These are phyloP conservation scores for Chloroclystis v-ata DNA, from an alignment of 2,888 invertebrate species.

Conservation along the genomic window DNA sequence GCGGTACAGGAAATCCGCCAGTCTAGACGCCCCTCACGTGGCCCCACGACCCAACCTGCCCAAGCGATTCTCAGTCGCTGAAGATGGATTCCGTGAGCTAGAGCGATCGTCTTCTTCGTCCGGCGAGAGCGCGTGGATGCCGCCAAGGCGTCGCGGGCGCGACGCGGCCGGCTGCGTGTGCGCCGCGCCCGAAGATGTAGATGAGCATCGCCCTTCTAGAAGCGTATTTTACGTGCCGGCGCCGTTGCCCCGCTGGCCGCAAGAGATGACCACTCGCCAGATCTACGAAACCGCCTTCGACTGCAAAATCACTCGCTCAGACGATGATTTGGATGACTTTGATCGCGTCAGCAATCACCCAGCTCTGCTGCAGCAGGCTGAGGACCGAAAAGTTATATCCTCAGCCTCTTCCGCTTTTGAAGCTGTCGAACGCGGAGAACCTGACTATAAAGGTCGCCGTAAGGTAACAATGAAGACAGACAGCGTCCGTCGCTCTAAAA, in stretches of 20 bases:
- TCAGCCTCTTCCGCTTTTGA: constrained; percentile 73
- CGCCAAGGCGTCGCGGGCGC: constrained; percentile 82
- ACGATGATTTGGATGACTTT: constrained; percentile 88
- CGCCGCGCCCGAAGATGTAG: constrained; percentile 83
- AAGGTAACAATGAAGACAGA: constrained; percentile 78
- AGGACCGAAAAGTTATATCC: constrained; percentile 68
- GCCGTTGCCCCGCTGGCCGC: constrained; percentile 81
- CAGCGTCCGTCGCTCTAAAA: constrained; percentile 77
- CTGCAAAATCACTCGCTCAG: constrained; percentile 89
- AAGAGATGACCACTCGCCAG: constrained; percentile 82
- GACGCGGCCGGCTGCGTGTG: constrained; percentile 85
- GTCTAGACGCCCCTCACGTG: constrained; percentile 85
- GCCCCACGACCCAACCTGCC: constrained; percentile 79
- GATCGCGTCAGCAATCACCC: constrained; percentile 90
- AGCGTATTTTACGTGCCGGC: constrained; percentile 84
- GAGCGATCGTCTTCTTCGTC: constrained; percentile 76
- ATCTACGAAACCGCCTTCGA: constrained; percentile 94
- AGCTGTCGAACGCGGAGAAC: constrained; percentile 70
- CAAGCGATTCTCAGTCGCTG: constrained; percentile 83
- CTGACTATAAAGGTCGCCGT: constrained; percentile 76
- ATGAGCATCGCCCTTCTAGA: constrained; percentile 80
- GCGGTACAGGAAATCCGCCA: constrained; percentile 84
- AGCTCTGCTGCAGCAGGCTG: constrained; percentile 81
- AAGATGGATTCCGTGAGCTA: constrained; percentile 81
- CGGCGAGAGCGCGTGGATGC: constrained; percentile 82